Evolutionary conservation across 1,140 invertebrate species (phyloP), one percentile per base, ranked within the genome.

Genomic region (Fopius arisanus): DNA sequence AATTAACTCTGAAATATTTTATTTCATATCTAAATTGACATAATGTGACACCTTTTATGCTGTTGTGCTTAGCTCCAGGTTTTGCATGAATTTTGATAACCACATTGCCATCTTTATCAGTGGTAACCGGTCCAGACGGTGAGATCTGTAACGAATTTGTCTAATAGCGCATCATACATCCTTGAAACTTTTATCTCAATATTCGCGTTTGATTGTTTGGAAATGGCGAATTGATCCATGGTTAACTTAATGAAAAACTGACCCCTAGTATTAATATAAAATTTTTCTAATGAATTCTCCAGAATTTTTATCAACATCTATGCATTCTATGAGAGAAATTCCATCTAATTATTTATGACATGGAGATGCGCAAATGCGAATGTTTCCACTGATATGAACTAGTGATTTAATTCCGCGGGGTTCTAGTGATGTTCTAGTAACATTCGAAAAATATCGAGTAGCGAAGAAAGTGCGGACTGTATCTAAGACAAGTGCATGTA

Each of bases 41-140:
- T 65, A n/a, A 40, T 54, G 19, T n/a, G 31, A 68, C 89, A 91
- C 93, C 92, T 81, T 92, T 94, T 73, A 95, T 89, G 28, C 87
- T 87, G 81, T 93, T 94, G 65, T 90, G 88, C 86, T 94, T 95
- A 0, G 94, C 91, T 65, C 93, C 93, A 28, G 94, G 94, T 85
- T 95, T 95, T 0, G 93, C 93, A 75, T 91, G 86, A 54, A 95
- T 89, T 86, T 90, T 90, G 31, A 94, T 91, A 7, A 86, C 73
- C 71, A 93, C 89, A 79, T 92, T 90, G 12, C 92, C 92, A 59
- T 83, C 78, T 85, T 93, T 92, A 78, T 92, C 86, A 37, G 89
- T 19, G 26, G 75, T 80, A 19, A 93, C 80, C 33, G 91, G 89
- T 59, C 87, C 85, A 63, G 76, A 26, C 2, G 28, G 65, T 37